Base-by-base conservation (phyloP, 2,888 invertebrate genomes). In the Napeogenes inachia region DNA sequence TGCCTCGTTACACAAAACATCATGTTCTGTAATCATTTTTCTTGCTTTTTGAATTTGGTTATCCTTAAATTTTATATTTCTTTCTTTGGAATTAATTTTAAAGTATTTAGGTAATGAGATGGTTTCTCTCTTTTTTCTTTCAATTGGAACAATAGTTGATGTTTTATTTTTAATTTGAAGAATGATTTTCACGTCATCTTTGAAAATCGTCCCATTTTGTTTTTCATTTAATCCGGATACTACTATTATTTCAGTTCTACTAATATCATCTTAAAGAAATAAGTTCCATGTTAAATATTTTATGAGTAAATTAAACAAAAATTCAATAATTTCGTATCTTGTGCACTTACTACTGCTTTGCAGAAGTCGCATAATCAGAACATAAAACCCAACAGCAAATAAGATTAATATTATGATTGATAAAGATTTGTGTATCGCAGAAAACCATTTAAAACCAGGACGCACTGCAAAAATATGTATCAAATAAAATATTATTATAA, bases 11-110 rank as follows among this genome's bases (percentile, higher is more conserved):
- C 90, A 90, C 45, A 78, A 47, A 60, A 77, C 66, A n/a, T 84
- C 73, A 62, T 88, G 81, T 45, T 83, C 80, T 33, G 76, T 67
- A 61, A 90, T 79, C 2, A 86, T 74, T 64, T 85, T 80, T 73
- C 79, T 82, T 0, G 80, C 84, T 71, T 76, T 79, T 68, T 74
- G 71, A 33, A 79, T 68, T 56, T 82, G 73, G 45, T 75, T 71
- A 21, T 82, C 79, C 57, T 75, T 79, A 32, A 81, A 77, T 62
- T 75, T 73, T 45, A 68, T 61, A n/a, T 57, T 65, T 32, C 57
- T 13, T 50, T 46, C 62, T 55, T 50, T 46, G 4, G 13, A 21
- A 32, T 45, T 8, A 13, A 56, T 21, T 57, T 54, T 42, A 35
- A 2, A 35, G 30, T 57, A 45, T 55, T 64, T 61, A 12, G 45